These are phyloP conservation scores for Corapipo altera DNA, from an alignment of 2,113 vertebrate species.

Conservation along the genomic window DNA sequence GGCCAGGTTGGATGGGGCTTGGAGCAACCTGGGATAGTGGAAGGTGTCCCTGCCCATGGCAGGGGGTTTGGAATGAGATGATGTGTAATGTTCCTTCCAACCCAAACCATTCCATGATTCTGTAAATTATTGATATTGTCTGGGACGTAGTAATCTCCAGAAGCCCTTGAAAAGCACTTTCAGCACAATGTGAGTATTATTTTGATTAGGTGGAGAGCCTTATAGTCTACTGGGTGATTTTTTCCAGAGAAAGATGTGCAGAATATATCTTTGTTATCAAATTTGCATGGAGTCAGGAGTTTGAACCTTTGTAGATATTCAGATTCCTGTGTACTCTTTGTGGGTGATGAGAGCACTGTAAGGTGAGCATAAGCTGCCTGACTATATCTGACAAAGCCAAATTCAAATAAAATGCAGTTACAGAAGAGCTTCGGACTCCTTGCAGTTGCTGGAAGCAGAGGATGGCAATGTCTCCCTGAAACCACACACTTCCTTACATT, in stretches of 20 bases:
- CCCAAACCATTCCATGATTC: background rate
- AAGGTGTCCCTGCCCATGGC: background rate
- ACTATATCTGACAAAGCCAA: background rate
- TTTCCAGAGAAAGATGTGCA: background rate
- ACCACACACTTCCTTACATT: conserved; percentile 99
- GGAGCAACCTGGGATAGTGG: background rate
- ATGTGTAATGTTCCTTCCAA: background rate
- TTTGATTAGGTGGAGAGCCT: background rate
- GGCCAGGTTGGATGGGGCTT: accelerated
- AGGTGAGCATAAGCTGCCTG: background rate
- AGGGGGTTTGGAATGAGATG: background rate
- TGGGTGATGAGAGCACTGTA: background rate
- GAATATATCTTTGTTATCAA: background rate
- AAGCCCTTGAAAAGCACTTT: background rate
- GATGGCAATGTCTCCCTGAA: conserved; percentile 65
- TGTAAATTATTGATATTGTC: background rate
- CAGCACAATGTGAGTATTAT: background rate
- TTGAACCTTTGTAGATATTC: background rate
- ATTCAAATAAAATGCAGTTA: background rate
- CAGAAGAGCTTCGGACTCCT: background rate
- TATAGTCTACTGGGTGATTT: background rate
- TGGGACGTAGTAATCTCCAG: background rate
- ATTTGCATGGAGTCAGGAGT: background rate
- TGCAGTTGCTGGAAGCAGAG: background rate
- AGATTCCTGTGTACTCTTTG: background rate